Conservation (phyloP, 2,888 invertebrate species). For the Drosophila conformis region DNA sequence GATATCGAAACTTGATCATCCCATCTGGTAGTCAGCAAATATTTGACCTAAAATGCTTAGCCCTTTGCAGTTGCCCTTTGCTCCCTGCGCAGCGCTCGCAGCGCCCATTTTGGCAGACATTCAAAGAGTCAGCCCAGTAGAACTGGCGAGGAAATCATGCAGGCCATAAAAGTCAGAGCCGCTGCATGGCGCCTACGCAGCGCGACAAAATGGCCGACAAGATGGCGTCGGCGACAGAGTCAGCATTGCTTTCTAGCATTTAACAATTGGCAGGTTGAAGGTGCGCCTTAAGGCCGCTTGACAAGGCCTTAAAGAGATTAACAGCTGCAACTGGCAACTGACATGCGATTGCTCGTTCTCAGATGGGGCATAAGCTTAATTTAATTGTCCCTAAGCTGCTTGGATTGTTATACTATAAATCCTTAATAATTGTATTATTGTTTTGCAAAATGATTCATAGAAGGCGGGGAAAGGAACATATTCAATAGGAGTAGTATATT, state of each 20-base stretch:
- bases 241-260: slow-evolving; percentile 16
- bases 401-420: neutral
- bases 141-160: slow-evolving; percentile 57
- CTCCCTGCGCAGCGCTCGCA: slow-evolving; percentile 10
- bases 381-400: neutral
- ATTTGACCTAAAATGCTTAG: slow-evolving; percentile 50
- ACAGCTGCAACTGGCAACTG: slow-evolving; percentile 25
- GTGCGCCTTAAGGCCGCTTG: slow-evolving; percentile 39
- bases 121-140: slow-evolving; percentile 56
- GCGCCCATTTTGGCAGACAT: slow-evolving; percentile 71
- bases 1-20: slow-evolving; percentile 42
- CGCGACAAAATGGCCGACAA: slow-evolving; percentile 69
- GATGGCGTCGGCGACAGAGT: slow-evolving; percentile 53
- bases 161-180: slow-evolving; percentile 53
- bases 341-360: slow-evolving; percentile 17
- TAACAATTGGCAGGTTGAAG: slow-evolving; percentile 42
- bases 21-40: slow-evolving; percentile 39
- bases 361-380: neutral
- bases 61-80: slow-evolving; percentile 10
- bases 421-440: too few species aligned
- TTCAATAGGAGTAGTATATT: neutral
- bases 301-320: slow-evolving; percentile 34
- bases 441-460: neutral
- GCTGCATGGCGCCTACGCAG: slow-evolving; percentile 68
- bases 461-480: neutral